Conservation (phyloP, 2,113 vertebrate species). For the Tinamus guttatus region DNA sequence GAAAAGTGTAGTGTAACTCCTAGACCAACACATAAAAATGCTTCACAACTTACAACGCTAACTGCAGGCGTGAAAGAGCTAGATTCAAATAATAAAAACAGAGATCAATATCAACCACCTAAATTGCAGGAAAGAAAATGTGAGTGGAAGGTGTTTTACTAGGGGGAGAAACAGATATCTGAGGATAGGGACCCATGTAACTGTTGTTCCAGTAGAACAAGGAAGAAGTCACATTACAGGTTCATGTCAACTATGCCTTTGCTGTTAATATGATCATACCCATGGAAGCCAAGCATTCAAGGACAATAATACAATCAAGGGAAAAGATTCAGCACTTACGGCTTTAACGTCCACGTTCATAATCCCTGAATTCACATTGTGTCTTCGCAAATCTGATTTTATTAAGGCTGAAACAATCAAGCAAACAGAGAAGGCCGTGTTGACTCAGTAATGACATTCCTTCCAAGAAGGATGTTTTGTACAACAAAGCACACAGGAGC, state of each 20-base stretch:
- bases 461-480: neutral
- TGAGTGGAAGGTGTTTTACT: neutral
- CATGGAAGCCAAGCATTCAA: neutral
- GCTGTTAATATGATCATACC: neutral
- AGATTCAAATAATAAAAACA: neutral
- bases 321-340: constrained; percentile 78
- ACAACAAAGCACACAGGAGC: neutral
- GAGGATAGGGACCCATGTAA: neutral
- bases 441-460: neutral
- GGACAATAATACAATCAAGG: neutral
- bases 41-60: neutral
- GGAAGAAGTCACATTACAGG: neutral
- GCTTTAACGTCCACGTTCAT: constrained; percentile 68
- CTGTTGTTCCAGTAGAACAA: neutral
- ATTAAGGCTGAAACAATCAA: constrained; percentile 85
- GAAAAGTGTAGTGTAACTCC: neutral
- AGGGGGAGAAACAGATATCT: neutral
- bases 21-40: neutral
- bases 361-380: constrained; percentile 86
- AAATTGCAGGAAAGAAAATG: neutral
- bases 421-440: neutral
- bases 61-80: neutral
- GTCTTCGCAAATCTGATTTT: constrained; percentile 92
- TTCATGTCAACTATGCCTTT: neutral
- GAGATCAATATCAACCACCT: neutral